Evolutionary conservation across 37 sponge, comb jelly and placozoan genomes (phyloP), one percentile per base, ranked within the genome.

Genomic region (Chondrilla cf. caribensis): DNA sequence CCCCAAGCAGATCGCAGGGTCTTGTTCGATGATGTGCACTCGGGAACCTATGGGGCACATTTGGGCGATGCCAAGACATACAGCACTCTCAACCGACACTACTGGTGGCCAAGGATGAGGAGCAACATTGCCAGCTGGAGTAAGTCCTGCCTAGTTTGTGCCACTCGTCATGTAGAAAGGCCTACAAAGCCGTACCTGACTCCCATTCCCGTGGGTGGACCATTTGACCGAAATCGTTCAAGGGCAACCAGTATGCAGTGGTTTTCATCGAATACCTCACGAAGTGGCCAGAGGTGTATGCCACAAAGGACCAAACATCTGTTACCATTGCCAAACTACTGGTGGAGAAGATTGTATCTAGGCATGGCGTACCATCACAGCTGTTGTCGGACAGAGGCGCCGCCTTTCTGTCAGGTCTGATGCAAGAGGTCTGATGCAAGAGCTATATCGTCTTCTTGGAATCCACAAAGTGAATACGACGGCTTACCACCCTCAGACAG

Each of bases 251-350:
- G 68, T 67, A 67, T 26, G 82, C 85, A 3, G 58, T 89, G 47
- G 89, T 89, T 25, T 84, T 89, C 44, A 59, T 89, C 32, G 89
- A 89, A 32, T 82, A 82, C 70, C 38, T 82, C 18, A 82, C 83
- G 0, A 79, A 85, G 58, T 85, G 86, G 86, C 80, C 80, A 33
- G 86, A 85, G 58, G 86, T 79, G 26, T 85, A 58, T 67, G 58
- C 86, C 1, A 22, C 68, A n/a, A 54, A 47, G 25, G 80, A 79
- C 39, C 80, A 80, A 38, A 41, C 70, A 40, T 70, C 86, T 0
- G 24, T 39, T 2, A 85, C 80, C n/a, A 70, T 82, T 19, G 83
- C 81, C 0, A 33, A 62, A 11, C 2, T 60, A 3, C 26, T 82
- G 2, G 84, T 83, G 39, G 41, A 39, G 26, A 28, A 57, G 24